Conservation (phyloP, 2,888 invertebrate genomes). For the Hydrotaea diabolus region DNA sequence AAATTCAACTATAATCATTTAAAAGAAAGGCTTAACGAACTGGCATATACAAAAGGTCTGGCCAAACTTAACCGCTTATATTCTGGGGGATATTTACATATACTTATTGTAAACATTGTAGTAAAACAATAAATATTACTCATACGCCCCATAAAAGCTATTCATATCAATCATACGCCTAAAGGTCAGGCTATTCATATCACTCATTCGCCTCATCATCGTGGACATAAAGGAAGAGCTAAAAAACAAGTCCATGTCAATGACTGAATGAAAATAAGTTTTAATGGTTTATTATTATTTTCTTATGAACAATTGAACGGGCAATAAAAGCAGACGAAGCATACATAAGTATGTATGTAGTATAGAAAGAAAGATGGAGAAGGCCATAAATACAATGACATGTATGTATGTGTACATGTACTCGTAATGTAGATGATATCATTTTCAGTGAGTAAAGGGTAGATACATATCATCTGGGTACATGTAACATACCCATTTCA, state of each 20-base stretch:
- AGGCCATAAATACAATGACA: background rate
- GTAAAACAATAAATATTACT: too few relatives aligned
- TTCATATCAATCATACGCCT: too few relatives aligned
- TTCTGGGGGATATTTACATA: too few relatives aligned
- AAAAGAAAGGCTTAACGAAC: too few relatives aligned
- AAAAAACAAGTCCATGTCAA: background rate
- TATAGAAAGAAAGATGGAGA: background rate
- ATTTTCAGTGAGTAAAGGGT: slow-evolving; percentile 33
- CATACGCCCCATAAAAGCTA: too few relatives aligned
- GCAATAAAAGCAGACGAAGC: background rate
- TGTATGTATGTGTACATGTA: slow-evolving; percentile 2
- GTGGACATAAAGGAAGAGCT: background rate
- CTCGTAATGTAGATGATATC: background rate
- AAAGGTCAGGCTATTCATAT: background rate
- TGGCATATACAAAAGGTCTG: too few relatives aligned
- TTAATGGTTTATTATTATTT: background rate
- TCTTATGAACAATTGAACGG: background rate
- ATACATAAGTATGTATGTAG: too few relatives aligned
- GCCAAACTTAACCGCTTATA: too few relatives aligned
- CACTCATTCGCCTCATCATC: background rate
- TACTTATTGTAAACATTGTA: too few relatives aligned
- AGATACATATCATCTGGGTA: background rate
- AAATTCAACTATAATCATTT: too few relatives aligned
- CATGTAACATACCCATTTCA: slow-evolving; percentile 68
- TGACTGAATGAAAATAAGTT: background rate